Conservation (phyloP, 2,113 vertebrate species). For the Candoia aspera region DNA sequence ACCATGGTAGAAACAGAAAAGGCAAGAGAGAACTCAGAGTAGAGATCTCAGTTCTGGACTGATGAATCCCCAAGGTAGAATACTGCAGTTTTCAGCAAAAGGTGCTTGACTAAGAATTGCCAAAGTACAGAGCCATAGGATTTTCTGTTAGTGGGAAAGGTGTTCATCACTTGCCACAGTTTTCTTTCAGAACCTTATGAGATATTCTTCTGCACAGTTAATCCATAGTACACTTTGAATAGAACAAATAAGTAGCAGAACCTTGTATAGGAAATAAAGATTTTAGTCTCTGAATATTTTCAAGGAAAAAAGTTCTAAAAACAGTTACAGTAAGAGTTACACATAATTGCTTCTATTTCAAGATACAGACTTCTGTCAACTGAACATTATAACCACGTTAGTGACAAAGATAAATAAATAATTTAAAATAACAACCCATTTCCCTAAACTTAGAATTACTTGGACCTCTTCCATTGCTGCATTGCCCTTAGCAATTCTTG, state of each 20-base stretch:
- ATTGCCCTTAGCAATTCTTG: conserved; percentile 40
- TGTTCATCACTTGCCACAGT: background rate
- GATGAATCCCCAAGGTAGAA: background rate
- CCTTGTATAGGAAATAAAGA: conserved; percentile 39
- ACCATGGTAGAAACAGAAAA: background rate
- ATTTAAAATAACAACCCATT: background rate
- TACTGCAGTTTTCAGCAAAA: background rate
- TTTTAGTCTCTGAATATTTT: conserved; percentile 56
- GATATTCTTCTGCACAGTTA: conserved; percentile 30
- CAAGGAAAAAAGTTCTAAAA: conserved; percentile 61
- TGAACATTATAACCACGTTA: conserved; percentile 65
- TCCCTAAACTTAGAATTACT: conserved; percentile 38
- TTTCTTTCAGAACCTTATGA: conserved; percentile 25
- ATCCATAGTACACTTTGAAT: conserved; percentile 6
- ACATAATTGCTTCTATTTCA: conserved; percentile 45
- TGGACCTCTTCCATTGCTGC: conserved; percentile 45
- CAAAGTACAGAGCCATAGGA: background rate
- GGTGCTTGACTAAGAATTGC: background rate
- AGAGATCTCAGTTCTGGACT: background rate
- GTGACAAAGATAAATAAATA: conserved; percentile 31
- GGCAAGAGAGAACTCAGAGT: background rate
- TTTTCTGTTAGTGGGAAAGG: background rate
- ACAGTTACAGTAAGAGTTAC: conserved; percentile 51
- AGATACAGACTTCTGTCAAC: conserved; percentile 57
- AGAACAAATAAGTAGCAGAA: background rate